Evolutionary conservation across 2,113 vertebrate species (phyloP).

Genomic region (Grammomys dolichurus): DNA sequence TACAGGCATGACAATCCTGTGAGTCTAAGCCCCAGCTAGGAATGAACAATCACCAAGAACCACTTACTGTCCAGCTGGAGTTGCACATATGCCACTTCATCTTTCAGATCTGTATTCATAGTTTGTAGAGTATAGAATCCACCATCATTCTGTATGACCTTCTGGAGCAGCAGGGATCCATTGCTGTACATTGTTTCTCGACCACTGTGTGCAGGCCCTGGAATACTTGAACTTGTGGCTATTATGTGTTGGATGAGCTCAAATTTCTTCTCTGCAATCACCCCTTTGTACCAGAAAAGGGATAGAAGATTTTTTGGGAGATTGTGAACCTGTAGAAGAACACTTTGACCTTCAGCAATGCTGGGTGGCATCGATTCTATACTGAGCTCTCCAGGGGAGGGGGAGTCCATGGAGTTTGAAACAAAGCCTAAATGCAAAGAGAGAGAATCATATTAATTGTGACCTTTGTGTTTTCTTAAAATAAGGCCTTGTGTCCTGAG

Average conservation of each 20-base stretch:
- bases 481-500: too few relatives aligned
- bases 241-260: rapidly evolving
- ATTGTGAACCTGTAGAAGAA: not conserved
- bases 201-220: rapidly evolving
- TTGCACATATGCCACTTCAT: not conserved
- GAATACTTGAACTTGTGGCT: rapidly evolving
- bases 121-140: not conserved
- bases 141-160: not conserved
- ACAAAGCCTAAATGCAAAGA: too few relatives aligned
- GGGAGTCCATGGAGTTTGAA: too few relatives aligned
- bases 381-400: not conserved
- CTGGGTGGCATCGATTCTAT: rapidly evolving
- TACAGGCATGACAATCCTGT: not conserved
- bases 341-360: not conserved
- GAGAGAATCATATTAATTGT: too few relatives aligned
- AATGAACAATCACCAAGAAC: not conserved
- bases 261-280: rapidly evolving
- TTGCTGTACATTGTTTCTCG: not conserved
- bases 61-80: not conserved
- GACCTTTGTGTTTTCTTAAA: too few relatives aligned
- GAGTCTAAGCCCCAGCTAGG: not conserved
- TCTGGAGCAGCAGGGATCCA: slow-evolving; percentile 50
- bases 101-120: not conserved
- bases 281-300: not conserved
- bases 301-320: rapidly evolving